These are phyloP conservation scores for Hypothenemus hampei DNA, from an alignment of 1,140 invertebrate genomes.

Conservation along the genomic window DNA sequence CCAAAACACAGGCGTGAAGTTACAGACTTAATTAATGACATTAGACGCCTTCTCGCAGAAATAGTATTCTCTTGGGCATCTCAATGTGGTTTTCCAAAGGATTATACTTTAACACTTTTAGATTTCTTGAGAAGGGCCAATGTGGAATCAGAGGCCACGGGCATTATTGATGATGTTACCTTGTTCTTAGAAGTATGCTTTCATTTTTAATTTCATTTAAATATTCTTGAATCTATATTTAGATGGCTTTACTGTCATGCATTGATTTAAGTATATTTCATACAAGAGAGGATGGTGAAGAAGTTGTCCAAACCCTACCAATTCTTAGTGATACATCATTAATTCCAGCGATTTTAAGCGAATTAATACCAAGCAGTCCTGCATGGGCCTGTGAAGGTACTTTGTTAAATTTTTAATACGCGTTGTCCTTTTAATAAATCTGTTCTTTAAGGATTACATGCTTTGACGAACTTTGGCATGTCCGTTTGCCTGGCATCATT, in stretches of 20 bases:
- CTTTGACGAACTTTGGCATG: slow-evolving; percentile 72
- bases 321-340: slow-evolving; percentile 65
- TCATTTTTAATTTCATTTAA: not conserved
- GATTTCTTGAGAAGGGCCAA: slow-evolving; percentile 43
- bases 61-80: slow-evolving; percentile 83
- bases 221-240: not conserved
- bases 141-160: slow-evolving; percentile 51
- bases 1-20: slow-evolving; percentile 79
- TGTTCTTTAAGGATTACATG: slow-evolving; percentile 59
- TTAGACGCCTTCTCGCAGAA: slow-evolving; percentile 73
- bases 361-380: slow-evolving; percentile 51
- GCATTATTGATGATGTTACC: slow-evolving; percentile 68
- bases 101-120: slow-evolving; percentile 49
- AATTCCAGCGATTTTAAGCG: slow-evolving; percentile 50
- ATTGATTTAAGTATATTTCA: slow-evolving; percentile 79
- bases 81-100: slow-evolving; percentile 69
- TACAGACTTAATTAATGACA: slow-evolving; percentile 71
- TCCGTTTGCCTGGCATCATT: slow-evolving; percentile 76
- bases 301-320: slow-evolving; percentile 66
- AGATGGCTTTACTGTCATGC: slow-evolving; percentile 76
- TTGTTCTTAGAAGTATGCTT: slow-evolving; percentile 57
- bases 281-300: slow-evolving; percentile 57
- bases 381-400: slow-evolving; percentile 55
- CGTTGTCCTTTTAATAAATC: no score
- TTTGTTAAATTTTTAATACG: no score